phyloP scores from a whole-genome alignment of 2,888 invertebrate genomes.

The Colostygia pectinataria region DNA sequence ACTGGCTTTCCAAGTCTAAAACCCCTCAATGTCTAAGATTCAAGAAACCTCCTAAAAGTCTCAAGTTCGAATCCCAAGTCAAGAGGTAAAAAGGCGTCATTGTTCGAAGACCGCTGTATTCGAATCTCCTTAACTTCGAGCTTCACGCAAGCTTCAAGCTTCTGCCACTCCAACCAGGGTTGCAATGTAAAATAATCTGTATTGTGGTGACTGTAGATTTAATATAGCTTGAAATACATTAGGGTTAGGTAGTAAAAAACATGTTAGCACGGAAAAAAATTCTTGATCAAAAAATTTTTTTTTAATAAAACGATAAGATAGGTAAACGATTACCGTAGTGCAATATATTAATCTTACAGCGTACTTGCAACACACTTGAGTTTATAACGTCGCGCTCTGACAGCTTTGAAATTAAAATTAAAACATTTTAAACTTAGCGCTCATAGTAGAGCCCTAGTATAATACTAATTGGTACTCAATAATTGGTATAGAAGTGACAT shows the following conservation, averaged over 20 bases:
- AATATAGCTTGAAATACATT: conserved; percentile 5
- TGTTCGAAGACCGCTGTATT: conserved; percentile 49
- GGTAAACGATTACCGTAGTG: no score
- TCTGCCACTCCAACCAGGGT: background rate
- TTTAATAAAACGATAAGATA: no score
- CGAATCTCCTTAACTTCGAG: conserved; percentile 52
- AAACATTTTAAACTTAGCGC: no score
- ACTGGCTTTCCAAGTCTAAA: conserved; percentile 4
- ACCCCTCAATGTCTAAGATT: conserved; percentile 22
- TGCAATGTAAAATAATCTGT: conserved; percentile 2
- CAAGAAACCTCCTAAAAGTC: conserved; percentile 35
- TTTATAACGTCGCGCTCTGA: no score
- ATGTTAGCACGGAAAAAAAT: no score
- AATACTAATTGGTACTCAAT: background rate
- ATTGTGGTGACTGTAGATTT: background rate
- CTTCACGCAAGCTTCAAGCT: conserved; percentile 14
- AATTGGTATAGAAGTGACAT: background rate
- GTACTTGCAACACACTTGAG: no score
- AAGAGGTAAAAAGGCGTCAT: conserved; percentile 48
- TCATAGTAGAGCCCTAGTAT: no score
- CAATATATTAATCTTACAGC: no score
- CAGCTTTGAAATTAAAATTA: no score
- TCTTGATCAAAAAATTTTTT: no score
- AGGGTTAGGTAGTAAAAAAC: no score
- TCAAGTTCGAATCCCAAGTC: conserved; percentile 43